A percentile compares a stretch with the other conserved stretches of the same genome.
Conservation (phyloP, 2,797 vertebrate species). For the Dendrocincla tyrannina region DNA sequence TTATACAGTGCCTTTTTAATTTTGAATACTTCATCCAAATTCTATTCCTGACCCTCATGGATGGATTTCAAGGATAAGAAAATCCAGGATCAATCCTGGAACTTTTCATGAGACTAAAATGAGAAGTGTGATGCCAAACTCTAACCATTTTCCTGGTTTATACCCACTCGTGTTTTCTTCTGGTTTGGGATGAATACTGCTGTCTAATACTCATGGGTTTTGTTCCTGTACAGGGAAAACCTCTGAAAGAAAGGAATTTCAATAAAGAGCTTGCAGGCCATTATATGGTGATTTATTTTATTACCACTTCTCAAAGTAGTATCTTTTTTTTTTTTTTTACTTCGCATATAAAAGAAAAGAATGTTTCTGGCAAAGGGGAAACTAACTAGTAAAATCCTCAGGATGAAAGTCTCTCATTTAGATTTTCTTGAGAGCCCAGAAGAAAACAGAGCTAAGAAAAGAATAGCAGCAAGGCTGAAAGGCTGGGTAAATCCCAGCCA, state of each 20-base stretch:
- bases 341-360: background rate
- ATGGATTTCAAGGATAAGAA: background rate
- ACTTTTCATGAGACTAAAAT: background rate
- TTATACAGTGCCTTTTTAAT: background rate
- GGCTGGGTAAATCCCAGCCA: background rate
- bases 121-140: background rate
- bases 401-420: background rate
- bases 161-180: background rate
- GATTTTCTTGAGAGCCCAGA: constrained; percentile 6
- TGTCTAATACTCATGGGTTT: background rate
- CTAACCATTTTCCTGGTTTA: background rate
- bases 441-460: constrained; percentile 1
- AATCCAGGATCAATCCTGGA: background rate
- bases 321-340: background rate
- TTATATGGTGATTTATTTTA: background rate
- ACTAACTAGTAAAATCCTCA: background rate
- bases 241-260: constrained; percentile 1
- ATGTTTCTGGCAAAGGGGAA: background rate
- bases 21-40: background rate
- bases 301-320: background rate
- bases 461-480: background rate
- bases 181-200: background rate
- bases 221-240: background rate
- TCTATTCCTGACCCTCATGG: background rate
- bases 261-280: background rate